Conservation (phyloP, 2,113 vertebrate species). For the Regulus satrapa region DNA sequence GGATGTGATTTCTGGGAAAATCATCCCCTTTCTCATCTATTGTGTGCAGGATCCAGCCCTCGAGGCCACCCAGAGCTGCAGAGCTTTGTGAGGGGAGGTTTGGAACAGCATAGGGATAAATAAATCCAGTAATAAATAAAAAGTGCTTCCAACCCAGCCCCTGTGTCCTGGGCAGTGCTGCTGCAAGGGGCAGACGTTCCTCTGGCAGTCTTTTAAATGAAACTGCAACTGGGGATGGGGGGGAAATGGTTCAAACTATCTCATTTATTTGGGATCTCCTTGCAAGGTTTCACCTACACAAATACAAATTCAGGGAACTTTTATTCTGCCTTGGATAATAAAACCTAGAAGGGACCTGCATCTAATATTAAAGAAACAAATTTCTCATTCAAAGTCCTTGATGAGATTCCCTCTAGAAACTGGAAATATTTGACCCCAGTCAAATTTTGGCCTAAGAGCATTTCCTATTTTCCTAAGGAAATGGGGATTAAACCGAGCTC, state of each 20-base stretch:
- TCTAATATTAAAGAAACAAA: no score
- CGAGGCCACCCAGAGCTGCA: not conserved
- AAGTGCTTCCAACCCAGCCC: fast-evolving
- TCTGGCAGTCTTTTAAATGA: not conserved
- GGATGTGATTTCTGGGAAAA: not conserved
- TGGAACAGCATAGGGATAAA: not conserved
- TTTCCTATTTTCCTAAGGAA: no score
- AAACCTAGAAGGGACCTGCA: not conserved
- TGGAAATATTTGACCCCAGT: no score
- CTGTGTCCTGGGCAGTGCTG: not conserved
- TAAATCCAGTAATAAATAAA: not conserved
- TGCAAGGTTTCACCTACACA: not conserved
- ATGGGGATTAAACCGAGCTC: no score
- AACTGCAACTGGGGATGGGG: fast-evolving
- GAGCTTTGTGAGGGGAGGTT: not conserved
- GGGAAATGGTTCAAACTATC: not conserved
- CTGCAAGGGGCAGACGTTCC: fast-evolving
- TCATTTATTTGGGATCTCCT: not conserved
- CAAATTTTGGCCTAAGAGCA: no score
- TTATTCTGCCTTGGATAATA: not conserved
- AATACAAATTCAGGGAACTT: fast-evolving
- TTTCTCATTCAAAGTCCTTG: no score
- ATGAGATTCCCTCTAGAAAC: no score
- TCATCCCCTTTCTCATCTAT: fast-evolving
- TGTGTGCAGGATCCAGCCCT: not conserved